Evolutionary conservation across 2,797 vertebrate genomes (phyloP).

Genomic region (Oceanodroma leucorhoa): DNA sequence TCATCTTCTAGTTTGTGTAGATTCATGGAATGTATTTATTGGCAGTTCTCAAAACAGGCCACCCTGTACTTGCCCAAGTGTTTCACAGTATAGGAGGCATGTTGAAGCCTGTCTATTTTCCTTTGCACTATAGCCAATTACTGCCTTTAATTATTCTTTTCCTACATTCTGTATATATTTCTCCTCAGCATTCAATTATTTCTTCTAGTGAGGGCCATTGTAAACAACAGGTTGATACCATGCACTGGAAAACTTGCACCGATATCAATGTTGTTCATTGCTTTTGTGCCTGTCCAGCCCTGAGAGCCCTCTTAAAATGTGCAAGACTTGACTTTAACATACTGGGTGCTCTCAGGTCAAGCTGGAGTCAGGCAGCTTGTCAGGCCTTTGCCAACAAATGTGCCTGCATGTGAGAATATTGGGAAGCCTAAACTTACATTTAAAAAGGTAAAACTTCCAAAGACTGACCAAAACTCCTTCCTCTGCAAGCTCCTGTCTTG

Average conservation of each 20-base stretch:
- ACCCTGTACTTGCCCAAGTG: constrained; percentile 1
- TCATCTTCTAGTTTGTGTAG: constrained; percentile 14
- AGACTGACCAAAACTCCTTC: background rate
- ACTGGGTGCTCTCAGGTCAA: background rate
- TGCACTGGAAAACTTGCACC: background rate
- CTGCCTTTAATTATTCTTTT: constrained; percentile 14
- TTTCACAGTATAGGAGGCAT: constrained; percentile 34
- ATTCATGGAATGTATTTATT: constrained; percentile 42
- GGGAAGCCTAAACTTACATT: background rate
- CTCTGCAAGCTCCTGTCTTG: background rate
- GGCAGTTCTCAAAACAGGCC: constrained; percentile 33
- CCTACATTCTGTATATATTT: background rate
- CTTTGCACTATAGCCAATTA: background rate
- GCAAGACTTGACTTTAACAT: background rate
- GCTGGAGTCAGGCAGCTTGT: background rate
- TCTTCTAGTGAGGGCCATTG: background rate
- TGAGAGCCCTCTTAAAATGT: background rate
- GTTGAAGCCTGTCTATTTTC: constrained; percentile 10
- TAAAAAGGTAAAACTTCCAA: background rate
- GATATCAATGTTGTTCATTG: background rate
- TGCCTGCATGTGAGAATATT: background rate
- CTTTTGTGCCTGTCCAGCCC: background rate
- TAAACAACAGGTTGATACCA: background rate
- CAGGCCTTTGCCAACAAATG: background rate
- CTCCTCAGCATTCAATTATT: background rate